Evolutionary conservation across 2,888 invertebrate species (phyloP).

Genomic region (Melanargia galathea): DNA sequence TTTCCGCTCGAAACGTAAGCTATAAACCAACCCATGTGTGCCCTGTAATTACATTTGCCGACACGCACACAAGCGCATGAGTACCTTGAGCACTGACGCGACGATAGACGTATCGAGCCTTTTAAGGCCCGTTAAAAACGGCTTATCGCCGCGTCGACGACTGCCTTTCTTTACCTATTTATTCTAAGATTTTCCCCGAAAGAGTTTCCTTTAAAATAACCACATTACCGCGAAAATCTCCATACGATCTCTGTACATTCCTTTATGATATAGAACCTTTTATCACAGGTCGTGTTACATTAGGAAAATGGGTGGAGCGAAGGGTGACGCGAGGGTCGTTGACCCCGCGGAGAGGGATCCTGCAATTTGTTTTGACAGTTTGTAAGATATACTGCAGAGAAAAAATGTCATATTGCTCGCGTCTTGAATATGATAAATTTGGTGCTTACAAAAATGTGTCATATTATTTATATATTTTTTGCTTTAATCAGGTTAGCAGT

Average conservation of each 20-base stretch:
- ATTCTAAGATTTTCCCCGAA: no score
- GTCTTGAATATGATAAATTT: slow-evolving; percentile 15
- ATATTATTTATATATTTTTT: not conserved
- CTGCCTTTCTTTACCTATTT: no score
- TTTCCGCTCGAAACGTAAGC: no score
- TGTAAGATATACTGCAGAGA: slow-evolving; percentile 33
- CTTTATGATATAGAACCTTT: slow-evolving; percentile 40
- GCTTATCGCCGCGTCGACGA: no score
- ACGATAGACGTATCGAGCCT: no score
- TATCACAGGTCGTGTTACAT: slow-evolving; percentile 44
- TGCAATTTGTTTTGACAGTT: slow-evolving; percentile 37
- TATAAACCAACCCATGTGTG: no score
- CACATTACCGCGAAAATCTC: slow-evolving; percentile 31
- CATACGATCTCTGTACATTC: slow-evolving; percentile 35
- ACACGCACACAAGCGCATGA: no score
- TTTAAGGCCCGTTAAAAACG: no score
- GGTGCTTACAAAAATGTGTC: not conserved
- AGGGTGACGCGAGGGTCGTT: slow-evolving; percentile 40
- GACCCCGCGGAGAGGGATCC: slow-evolving; percentile 35
- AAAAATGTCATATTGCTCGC: slow-evolving; percentile 30
- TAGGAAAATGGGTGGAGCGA: slow-evolving; percentile 41
- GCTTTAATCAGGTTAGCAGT: no score
- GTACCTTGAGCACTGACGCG: no score
- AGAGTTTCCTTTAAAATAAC: slow-evolving; percentile 27
- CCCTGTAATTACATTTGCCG: no score